Conservation (phyloP, 2,888 invertebrate species). For the Heliconius erato region DNA sequence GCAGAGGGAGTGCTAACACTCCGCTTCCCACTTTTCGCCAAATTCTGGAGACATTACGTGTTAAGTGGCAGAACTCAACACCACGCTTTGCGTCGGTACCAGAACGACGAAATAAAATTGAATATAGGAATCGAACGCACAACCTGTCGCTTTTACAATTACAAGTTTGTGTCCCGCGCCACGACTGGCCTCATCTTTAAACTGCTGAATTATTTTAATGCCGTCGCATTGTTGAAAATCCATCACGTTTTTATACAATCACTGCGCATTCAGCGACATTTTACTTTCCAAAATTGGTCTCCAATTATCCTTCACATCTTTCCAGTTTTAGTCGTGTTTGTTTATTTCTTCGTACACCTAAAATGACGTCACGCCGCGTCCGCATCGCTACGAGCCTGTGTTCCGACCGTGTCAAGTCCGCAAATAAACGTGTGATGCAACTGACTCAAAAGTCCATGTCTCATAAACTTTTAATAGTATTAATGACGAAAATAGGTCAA, state of each 20-base stretch:
- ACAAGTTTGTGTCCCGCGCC: too few species aligned
- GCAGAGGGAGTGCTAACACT: too few species aligned
- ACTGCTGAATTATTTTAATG: background rate
- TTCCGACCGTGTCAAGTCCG: conserved; percentile 68
- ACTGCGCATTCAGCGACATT: background rate
- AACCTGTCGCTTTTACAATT: too few species aligned
- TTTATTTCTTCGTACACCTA: conserved; percentile 47
- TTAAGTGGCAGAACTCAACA: too few species aligned
- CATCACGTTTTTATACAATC: conserved; percentile 20
- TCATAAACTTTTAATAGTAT: conserved; percentile 51
- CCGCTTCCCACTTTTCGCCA: too few species aligned
- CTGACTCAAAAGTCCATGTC: conserved; percentile 51
- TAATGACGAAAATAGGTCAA: conserved; percentile 46
- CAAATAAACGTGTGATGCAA: conserved; percentile 78
- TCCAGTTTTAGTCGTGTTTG: conserved; percentile 52
- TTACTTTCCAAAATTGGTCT: conserved; percentile 30
- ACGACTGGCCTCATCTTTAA: background rate
- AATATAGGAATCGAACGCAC: too few species aligned
- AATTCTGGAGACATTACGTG: too few species aligned
- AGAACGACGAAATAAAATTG: too few species aligned
- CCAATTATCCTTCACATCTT: conserved; percentile 48
- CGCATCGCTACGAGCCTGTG: conserved; percentile 59
- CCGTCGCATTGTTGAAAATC: background rate
- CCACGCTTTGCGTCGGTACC: too few species aligned
- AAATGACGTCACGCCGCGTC: conserved; percentile 53